Base-by-base conservation (phyloP, 2,113 vertebrate species). In the Poicephalus meyeri region DNA sequence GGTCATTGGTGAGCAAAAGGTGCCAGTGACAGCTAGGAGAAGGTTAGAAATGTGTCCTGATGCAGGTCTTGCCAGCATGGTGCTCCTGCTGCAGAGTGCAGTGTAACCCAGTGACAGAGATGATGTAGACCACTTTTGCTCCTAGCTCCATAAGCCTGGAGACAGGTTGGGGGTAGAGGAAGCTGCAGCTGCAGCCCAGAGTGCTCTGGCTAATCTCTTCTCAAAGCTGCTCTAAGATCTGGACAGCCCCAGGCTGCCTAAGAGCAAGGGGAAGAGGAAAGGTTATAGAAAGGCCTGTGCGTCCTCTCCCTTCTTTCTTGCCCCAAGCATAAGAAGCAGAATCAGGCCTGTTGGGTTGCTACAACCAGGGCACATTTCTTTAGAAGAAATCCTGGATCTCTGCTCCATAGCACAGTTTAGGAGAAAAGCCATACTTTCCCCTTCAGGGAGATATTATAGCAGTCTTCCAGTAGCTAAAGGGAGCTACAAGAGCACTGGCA, bases 181-280 rank as follows among this genome's bases (percentile, higher is more conserved):
- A 81, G 56, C 44, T 58, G 61, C 55, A 88, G 71, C 55, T 77
- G 86, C 60, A 60, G 25, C 47, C 28, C 6, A 5, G 49, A 61
- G 49, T 49, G 53, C 44, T 91, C 93, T 94, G 88, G 56, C n/a
- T 92, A 72, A 95, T 92, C 61, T 96, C 93, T 88, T 61, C 65
- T 58, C 63, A 88, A 53, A 91, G 63, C 56, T 63, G 39, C 42
- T 86, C 13, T 46, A 28, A 78, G 90, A 61, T 49, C 61, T 9
- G 25, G 61, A 65, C 65, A 89, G 92, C 86, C 88, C 20, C 83
- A 66, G 77, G 84, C 83, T 92, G 52, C 83, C 80, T 42, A 16
- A 77, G 73, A 66, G 71, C 56, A 89, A 84, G 44, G 19, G 53
- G 86, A 93, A 90, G 64, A 93, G 28, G 72, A 91, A 88, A 94